Evolutionary conservation across 2,113 vertebrate genomes (phyloP).

Genomic region (Callipepla californica): DNA sequence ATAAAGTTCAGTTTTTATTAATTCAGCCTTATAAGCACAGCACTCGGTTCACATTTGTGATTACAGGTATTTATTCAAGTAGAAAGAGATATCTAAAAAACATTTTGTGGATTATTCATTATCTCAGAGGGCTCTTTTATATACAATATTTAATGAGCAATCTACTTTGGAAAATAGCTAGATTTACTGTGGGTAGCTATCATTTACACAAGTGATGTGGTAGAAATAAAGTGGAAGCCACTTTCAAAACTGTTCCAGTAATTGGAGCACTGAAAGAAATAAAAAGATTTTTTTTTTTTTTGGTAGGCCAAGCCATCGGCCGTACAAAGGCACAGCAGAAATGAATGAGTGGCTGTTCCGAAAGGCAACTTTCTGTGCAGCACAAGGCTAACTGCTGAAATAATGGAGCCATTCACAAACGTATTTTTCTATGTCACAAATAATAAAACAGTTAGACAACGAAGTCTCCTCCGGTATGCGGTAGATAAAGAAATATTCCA

Average conservation of each 20-base stretch:
- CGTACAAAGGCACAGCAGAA: conserved; percentile 62
- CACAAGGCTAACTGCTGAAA: conserved; percentile 65
- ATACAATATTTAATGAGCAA: conserved; percentile 49
- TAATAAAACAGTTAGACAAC: conserved; percentile 73
- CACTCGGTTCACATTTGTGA: conserved; percentile 47
- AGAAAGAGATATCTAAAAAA: conserved; percentile 66
- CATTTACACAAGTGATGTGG: conserved; percentile 41
- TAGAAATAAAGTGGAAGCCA: conserved; percentile 69
- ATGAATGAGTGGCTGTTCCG: conserved; percentile 69
- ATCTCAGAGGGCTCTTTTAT: conserved; percentile 63
- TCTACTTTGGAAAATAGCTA: conserved; percentile 59
- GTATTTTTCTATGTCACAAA: conserved; percentile 65
- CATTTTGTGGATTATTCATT: conserved; percentile 55
- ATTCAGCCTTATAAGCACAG: conserved; percentile 70
- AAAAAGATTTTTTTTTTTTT: conserved; percentile 16
- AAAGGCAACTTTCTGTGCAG: conserved; percentile 70
- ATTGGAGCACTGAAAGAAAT: conserved; percentile 62
- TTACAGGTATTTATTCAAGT: conserved; percentile 75
- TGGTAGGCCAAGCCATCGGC: conserved; percentile 49
- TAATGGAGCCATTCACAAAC: conserved; percentile 76
- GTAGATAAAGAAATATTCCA: conserved; percentile 57
- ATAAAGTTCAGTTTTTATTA: conserved; percentile 76
- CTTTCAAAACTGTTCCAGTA: conserved; percentile 65
- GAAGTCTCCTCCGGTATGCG: conserved; percentile 58
- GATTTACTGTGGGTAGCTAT: conserved; percentile 64